phyloP scores from a whole-genome alignment of 2,113 vertebrate species.

The Boulengeromyrus knoepffleri region DNA sequence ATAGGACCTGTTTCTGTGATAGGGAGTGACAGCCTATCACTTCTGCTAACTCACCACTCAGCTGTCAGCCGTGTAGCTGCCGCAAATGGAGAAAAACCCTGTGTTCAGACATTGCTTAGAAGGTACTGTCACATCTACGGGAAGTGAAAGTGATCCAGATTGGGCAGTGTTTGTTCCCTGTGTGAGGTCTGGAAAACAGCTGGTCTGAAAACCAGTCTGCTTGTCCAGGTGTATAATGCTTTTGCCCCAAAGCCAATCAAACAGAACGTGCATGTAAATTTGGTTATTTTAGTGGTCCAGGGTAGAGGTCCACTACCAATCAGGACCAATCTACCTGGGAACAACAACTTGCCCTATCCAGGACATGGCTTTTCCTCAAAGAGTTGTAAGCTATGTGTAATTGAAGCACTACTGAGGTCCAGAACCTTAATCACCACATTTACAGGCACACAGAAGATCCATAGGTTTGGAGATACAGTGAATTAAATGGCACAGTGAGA shows the following conservation, averaged over 20 bases:
- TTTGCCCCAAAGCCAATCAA: not conserved
- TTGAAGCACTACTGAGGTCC: not conserved
- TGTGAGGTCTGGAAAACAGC: constrained; percentile 27
- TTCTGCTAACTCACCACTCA: not conserved
- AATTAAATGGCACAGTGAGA: not conserved
- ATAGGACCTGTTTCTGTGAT: not conserved
- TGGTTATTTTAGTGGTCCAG: not conserved
- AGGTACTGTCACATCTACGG: constrained; percentile 23
- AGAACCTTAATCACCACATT: not conserved
- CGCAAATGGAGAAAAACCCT: not conserved
- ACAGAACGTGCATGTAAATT: not conserved
- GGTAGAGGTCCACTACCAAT: not conserved
- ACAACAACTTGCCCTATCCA: not conserved
- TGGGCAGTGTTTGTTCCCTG: constrained; percentile 20
- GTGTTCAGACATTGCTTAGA: not conserved
- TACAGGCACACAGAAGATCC: not conserved
- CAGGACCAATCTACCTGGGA: not conserved
- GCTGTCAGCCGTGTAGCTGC: not conserved
- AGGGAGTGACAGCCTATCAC: not conserved
- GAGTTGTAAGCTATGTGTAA: not conserved
- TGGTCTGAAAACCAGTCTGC: not conserved
- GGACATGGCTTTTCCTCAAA: not conserved
- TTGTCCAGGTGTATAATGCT: not conserved
- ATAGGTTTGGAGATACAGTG: not conserved
- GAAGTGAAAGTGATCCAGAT: not conserved